These are phyloP conservation scores for Leptogaster cylindrica DNA, from an alignment of 2,888 invertebrate genomes.

Conservation along the genomic window DNA sequence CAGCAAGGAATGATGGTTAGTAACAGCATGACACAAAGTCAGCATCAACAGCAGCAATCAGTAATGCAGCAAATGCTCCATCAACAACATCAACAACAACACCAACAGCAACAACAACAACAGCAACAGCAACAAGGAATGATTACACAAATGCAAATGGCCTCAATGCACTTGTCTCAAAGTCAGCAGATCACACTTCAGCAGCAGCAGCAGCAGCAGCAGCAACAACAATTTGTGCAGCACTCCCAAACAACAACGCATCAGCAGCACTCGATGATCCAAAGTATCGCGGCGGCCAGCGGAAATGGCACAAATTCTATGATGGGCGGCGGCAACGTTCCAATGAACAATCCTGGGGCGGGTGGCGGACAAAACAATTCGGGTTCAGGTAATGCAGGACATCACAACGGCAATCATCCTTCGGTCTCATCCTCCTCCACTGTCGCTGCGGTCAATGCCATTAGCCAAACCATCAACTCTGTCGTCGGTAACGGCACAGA, in stretches of 20 bases:
- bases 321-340: constrained; percentile 23
- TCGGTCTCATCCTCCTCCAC: constrained; percentile 54
- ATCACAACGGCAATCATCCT: constrained; percentile 43
- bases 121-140: constrained; percentile 51
- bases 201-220: constrained; percentile 57
- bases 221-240: constrained; percentile 59
- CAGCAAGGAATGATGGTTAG: constrained; percentile 59
- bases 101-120: constrained; percentile 50
- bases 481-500: constrained; percentile 64
- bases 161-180: constrained; percentile 74
- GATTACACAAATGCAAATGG: constrained; percentile 65
- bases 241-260: constrained; percentile 55
- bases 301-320: constrained; percentile 38
- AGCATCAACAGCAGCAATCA: constrained; percentile 46
- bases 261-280: constrained; percentile 59
- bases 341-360: constrained; percentile 40
- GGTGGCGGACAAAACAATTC: constrained; percentile 37
- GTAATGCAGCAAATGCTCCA: constrained; percentile 59
- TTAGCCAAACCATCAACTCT: constrained; percentile 60
- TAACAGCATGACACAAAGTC: constrained; percentile 36
- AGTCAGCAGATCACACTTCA: constrained; percentile 70
- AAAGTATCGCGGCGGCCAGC: constrained; percentile 49
- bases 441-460: constrained; percentile 47
- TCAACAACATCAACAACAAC: constrained; percentile 54
- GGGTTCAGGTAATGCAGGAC: neutral